Conservation (phyloP, 2,797 vertebrate species). For the Chelidonichthys spinosus region DNA sequence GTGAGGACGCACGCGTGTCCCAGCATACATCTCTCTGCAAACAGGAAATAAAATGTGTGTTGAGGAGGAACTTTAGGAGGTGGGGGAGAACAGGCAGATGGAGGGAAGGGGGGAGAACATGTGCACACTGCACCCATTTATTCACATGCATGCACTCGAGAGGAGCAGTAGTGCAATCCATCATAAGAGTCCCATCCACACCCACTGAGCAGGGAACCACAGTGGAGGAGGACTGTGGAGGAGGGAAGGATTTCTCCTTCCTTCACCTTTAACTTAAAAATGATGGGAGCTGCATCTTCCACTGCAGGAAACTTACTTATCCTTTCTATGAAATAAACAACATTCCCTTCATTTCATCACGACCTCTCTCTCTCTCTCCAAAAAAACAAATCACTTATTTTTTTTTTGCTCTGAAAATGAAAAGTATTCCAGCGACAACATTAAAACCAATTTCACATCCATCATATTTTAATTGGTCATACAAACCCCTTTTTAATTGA, state of each 20-base stretch:
- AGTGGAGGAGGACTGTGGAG: slow-evolving; percentile 29
- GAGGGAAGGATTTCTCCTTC: slow-evolving; percentile 35
- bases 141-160: slow-evolving; percentile 68
- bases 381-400: slow-evolving; percentile 17
- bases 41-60: slow-evolving; percentile 17
- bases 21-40: slow-evolving; percentile 42
- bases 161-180: slow-evolving; percentile 67
- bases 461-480: slow-evolving; percentile 36
- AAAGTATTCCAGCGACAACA: slow-evolving; percentile 18
- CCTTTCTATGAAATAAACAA: slow-evolving; percentile 22
- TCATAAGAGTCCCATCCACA: slow-evolving; percentile 66
- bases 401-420: slow-evolving; percentile 16
- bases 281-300: slow-evolving; percentile 17
- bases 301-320: slow-evolving; percentile 9
- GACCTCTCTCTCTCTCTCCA: neutral
- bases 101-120: slow-evolving; percentile 44
- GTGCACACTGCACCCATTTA: slow-evolving; percentile 60
- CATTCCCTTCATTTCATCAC: slow-evolving; percentile 20
- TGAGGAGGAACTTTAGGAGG: slow-evolving; percentile 21
- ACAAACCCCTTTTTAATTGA: slow-evolving; percentile 51
- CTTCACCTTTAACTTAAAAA: slow-evolving; percentile 54
- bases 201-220: slow-evolving; percentile 57
- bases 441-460: slow-evolving; percentile 38
- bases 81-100: slow-evolving; percentile 10
- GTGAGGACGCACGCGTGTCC: slow-evolving; percentile 13